Evolutionary conservation across 2,113 vertebrate genomes (phyloP).

Genomic region (Misgurnus anguillicaudatus): DNA sequence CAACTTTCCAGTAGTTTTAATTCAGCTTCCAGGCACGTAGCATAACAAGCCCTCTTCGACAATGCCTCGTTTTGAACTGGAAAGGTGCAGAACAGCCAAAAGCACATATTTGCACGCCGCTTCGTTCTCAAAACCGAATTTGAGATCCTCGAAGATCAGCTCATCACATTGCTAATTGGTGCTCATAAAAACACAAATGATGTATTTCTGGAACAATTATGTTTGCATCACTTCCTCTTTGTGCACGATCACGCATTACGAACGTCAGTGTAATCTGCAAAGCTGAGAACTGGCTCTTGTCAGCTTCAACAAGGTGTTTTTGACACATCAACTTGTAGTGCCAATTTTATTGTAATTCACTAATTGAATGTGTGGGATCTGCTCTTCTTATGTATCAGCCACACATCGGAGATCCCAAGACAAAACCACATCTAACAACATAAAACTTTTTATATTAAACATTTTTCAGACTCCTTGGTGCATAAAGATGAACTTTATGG

Average conservation of each 20-base stretch:
- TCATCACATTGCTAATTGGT: slow-evolving; percentile 42
- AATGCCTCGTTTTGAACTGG: slow-evolving; percentile 52
- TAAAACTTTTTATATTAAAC: neutral
- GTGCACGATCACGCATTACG: slow-evolving; percentile 13
- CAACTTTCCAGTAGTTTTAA: slow-evolving; percentile 55
- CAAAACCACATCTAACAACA: neutral
- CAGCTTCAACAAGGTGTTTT: slow-evolving; percentile 45
- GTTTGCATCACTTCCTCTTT: slow-evolving; percentile 29
- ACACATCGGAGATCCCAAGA: slow-evolving; percentile 15
- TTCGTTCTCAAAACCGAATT: slow-evolving; percentile 12
- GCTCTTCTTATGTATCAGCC: slow-evolving; percentile 4
- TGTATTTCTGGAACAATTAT: slow-evolving; percentile 44
- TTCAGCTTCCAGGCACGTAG: slow-evolving; percentile 45
- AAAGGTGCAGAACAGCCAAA: slow-evolving; percentile 48
- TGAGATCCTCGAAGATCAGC: slow-evolving; percentile 35
- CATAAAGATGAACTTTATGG: neutral
- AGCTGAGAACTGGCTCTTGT: slow-evolving; percentile 50
- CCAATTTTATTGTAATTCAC: slow-evolving; percentile 14
- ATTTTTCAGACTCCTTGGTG: neutral
- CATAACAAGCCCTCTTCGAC: slow-evolving; percentile 42
- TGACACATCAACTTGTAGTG: slow-evolving; percentile 18
- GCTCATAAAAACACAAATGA: slow-evolving; percentile 44
- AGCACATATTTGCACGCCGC: slow-evolving; percentile 37
- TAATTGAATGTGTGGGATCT: slow-evolving; percentile 31
- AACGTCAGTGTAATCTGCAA: slow-evolving; percentile 20